These are phyloP conservation scores for Chloropsis cyanopogon DNA, from an alignment of 2,113 vertebrate species.

Conservation along the genomic window DNA sequence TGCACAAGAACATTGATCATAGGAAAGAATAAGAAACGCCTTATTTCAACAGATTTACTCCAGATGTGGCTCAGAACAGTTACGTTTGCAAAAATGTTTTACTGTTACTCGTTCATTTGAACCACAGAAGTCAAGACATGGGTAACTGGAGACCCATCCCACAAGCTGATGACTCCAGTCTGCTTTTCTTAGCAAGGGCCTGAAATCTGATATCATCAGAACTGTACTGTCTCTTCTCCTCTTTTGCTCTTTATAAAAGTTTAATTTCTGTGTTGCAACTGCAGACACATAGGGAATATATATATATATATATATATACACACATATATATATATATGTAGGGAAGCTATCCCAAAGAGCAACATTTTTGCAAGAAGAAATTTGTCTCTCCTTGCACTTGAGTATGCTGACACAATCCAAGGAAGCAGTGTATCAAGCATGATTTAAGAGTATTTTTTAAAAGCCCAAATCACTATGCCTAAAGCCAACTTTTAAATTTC, in stretches of 20 bases:
- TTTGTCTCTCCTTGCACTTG: neutral
- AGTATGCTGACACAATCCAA: neutral
- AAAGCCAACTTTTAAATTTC: neutral
- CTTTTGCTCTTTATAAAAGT: neutral
- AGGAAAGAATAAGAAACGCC: neutral
- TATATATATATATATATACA: neutral
- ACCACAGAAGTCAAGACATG: neutral
- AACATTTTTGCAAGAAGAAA: neutral
- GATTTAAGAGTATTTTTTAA: neutral
- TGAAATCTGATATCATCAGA: neutral
- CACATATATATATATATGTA: neutral
- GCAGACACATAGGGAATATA: no score
- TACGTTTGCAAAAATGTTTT: neutral
- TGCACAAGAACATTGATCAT: rapidly evolving
- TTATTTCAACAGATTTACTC: neutral
- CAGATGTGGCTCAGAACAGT: neutral
- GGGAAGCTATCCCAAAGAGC: neutral
- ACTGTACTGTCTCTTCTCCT: neutral
- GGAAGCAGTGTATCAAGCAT: neutral
- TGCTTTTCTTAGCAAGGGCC: neutral
- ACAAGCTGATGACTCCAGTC: neutral
- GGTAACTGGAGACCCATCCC: neutral
- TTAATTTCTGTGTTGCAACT: neutral
- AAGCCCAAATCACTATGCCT: neutral
- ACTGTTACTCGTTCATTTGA: neutral